Conservation (phyloP, 2,888 invertebrate species). For the Apodemia zela region DNA sequence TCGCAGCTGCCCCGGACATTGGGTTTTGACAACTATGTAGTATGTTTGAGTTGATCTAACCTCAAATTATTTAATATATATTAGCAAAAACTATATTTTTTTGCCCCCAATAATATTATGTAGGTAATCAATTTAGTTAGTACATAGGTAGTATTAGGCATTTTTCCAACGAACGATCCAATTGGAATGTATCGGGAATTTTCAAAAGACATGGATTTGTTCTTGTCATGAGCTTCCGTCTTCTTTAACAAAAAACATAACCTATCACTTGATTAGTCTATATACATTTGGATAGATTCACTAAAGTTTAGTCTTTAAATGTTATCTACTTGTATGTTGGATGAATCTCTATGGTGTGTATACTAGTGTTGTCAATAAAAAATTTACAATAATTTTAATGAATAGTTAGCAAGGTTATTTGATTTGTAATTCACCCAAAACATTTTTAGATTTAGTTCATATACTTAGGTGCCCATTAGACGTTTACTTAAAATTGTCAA, state of each 20-base stretch:
- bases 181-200: too few species aligned
- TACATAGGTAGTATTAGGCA: too few species aligned
- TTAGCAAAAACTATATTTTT: too few species aligned
- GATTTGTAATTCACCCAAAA: neutral
- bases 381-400: neutral
- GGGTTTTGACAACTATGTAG: too few species aligned
- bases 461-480: neutral
- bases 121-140: too few species aligned
- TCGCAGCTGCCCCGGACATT: too few species aligned
- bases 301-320: neutral
- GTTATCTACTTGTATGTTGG: neutral
- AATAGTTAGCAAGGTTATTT: neutral
- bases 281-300: neutral
- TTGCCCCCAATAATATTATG: too few species aligned
- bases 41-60: too few species aligned
- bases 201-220: too few species aligned
- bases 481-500: neutral
- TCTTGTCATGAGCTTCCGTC: neutral
- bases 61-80: too few species aligned
- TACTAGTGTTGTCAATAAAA: neutral
- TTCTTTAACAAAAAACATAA: neutral
- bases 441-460: conserved; percentile 10
- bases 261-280: neutral
- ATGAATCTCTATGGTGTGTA: conserved; percentile 5
- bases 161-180: too few species aligned